Evolutionary conservation across 2,797 vertebrate species (phyloP), one percentile per base, ranked within the genome.

Genomic region (Alcedo atthis): DNA sequence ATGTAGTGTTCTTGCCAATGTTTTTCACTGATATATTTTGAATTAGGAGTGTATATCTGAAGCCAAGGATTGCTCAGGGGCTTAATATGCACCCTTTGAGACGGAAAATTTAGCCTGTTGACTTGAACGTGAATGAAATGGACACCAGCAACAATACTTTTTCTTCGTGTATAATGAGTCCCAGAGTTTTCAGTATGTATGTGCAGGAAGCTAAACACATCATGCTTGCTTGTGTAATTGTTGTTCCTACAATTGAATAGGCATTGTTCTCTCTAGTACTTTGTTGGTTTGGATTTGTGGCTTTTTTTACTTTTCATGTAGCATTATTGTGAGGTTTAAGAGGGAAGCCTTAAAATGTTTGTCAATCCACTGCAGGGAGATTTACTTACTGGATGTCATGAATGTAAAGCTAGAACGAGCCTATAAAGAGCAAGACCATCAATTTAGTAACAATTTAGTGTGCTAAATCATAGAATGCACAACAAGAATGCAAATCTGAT

Each of bases 361-460:
- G 59, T 85, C 45, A 42, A 54, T 93, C 24, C 18, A 10, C 49
- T 85, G 64, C 54, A 81, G 79, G 67, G 59, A 69, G 57, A 85
- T 45, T 91, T 95, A 82, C 84, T 76, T 90, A 69, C 61, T 93
- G 82, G 76, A 76, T 95, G 82, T 93, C 49, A 37, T 43, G 66
- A 28, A n/a, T 93, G 28, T 91, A 75, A 90, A 94, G 85, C 82
- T 77, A 63, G 76, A 33, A 83, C 89, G 80, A 89, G 67, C 15
- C 71, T 94, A 85, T 90, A 64, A 94, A 83, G 42, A 93, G 81
- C 33, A 81, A 93, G 68, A 21, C 64, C 22, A n/a, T 68, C 33
- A 68, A 61, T 87, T 95, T 79, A 90, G 62, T 83, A 79, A 49
- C 66, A 42, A 43, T 78, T 75, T 54, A 70, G 33, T 49, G 16